Base-by-base conservation (phyloP, 2,888 invertebrate genomes). In the Lasioglossum pauxillum region DNA sequence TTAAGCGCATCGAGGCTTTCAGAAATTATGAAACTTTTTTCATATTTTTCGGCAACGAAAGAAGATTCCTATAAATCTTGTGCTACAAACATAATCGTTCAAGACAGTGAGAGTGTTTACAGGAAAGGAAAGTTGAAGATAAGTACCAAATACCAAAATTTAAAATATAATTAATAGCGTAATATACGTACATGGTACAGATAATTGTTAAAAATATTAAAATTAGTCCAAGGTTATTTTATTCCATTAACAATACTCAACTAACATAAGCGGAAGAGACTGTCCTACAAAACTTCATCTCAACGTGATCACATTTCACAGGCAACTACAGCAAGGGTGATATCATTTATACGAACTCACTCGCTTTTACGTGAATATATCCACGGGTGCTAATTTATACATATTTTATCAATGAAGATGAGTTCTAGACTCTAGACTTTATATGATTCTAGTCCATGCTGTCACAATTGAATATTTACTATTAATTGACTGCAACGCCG, bases 1-100 rank as follows among this genome's bases (percentile, higher is more conserved):
- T 49, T n/a, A 73, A 73, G 57, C 60, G 75, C 86, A 86, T 86
- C 27, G 80, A 75, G 67, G 14, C n/a, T 46, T 27, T 46, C 57
- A n/a, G 31, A 27, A 31, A 60, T 71, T 72, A 23, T 27, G 31
- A 75, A 14, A 44, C 35, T 12, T 14, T 23, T 49, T 73, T 19
- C 16, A 35, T 81, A 82, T 82, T n/a, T 35, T 77, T 53, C 35
- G 14, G 35, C n/a, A 14, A n/a, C 5, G 35, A 8, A 60, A 49
- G 27, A 69, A 60, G 27, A 41, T 53, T 46, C 5, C 35, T 19
- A 27, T 38, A 41, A 74, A 46, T 67, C 38, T 27, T 69, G 44
- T 72, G 19, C 7, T 74, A 60, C 14, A 49, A 60, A 38, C 27
- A 19, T 4, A 12, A 80, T 44, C 16, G 5, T 23, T 72, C 72